Conservation (phyloP, 2,113 vertebrate genomes). For the Indri indri region DNA sequence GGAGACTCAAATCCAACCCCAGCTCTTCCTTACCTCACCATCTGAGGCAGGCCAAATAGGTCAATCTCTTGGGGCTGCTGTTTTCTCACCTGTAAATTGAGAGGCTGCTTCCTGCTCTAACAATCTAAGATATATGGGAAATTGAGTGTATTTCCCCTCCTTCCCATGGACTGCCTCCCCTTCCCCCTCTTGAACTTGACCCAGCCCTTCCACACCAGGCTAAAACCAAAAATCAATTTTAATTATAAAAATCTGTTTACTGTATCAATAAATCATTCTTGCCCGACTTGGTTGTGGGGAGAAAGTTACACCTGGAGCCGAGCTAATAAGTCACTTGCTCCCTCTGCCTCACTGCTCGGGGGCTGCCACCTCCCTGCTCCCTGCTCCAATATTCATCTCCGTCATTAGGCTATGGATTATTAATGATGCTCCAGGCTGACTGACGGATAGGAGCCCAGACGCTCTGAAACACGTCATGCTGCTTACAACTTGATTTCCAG, state of each 20-base stretch:
- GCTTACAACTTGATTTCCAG: constrained; percentile 76
- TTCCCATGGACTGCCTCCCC: neutral
- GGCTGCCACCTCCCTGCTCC: neutral
- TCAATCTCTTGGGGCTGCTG: neutral
- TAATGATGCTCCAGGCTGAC: constrained; percentile 23
- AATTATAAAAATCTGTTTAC: constrained; percentile 85
- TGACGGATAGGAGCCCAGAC: constrained; percentile 3
- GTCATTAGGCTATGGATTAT: constrained; percentile 67
- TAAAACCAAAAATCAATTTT: constrained; percentile 86
- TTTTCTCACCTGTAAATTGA: neutral
- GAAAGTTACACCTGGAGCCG: constrained; percentile 76
- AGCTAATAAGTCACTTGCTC: constrained; percentile 72
- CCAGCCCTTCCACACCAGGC: constrained; percentile 71
- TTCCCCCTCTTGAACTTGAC: constrained; percentile 66
- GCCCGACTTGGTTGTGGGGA: neutral
- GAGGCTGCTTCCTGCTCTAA: neutral
- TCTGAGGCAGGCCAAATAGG: neutral
- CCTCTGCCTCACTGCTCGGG: neutral
- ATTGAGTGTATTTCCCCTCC: neutral
- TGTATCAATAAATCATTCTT: constrained; percentile 77
- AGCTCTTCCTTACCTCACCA: neutral
- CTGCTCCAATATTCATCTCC: constrained; percentile 66
- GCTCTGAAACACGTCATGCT: constrained; percentile 53
- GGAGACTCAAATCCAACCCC: neutral
- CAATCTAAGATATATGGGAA: neutral